Conservation (phyloP, 2,888 invertebrate species). For the Limnephilus lunatus region DNA sequence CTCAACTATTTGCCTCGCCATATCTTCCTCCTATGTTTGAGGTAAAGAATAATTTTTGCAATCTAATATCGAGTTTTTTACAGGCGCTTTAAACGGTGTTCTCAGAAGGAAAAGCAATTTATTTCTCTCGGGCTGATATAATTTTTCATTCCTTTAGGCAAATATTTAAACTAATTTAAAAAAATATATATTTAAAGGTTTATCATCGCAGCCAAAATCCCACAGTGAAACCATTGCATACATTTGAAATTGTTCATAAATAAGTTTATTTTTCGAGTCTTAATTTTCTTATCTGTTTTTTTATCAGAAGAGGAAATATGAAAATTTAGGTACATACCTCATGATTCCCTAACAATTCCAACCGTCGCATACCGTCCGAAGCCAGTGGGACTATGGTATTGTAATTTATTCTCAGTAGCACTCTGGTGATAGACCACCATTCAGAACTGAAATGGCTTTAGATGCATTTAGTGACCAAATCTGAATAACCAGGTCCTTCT, state of each 20-base stretch:
- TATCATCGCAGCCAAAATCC: background rate
- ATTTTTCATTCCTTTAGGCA: background rate
- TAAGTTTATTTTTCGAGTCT: background rate
- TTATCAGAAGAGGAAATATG: background rate
- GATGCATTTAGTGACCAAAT: too few relatives aligned
- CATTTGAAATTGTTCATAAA: background rate
- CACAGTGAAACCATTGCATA: background rate
- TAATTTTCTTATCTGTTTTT: too few relatives aligned
- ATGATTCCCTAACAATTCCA: too few relatives aligned
- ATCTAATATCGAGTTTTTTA: background rate
- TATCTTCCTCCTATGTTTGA: background rate
- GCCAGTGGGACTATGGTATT: too few relatives aligned
- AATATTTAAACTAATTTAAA: background rate
- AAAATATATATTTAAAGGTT: background rate
- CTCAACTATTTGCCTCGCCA: too few relatives aligned
- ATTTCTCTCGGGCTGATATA: background rate
- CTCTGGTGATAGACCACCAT: too few relatives aligned
- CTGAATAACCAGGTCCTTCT: too few relatives aligned
- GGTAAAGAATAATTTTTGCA: background rate
- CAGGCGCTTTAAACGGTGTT: background rate
- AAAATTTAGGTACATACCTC: background rate
- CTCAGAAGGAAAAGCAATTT: background rate
- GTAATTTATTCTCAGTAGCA: too few relatives aligned
- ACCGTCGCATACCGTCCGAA: too few relatives aligned
- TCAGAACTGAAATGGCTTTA: too few relatives aligned